Evolutionary conservation across 2,888 invertebrate species (phyloP), one percentile per base, ranked within the genome.

Genomic region (Drosophila pegasa): DNA sequence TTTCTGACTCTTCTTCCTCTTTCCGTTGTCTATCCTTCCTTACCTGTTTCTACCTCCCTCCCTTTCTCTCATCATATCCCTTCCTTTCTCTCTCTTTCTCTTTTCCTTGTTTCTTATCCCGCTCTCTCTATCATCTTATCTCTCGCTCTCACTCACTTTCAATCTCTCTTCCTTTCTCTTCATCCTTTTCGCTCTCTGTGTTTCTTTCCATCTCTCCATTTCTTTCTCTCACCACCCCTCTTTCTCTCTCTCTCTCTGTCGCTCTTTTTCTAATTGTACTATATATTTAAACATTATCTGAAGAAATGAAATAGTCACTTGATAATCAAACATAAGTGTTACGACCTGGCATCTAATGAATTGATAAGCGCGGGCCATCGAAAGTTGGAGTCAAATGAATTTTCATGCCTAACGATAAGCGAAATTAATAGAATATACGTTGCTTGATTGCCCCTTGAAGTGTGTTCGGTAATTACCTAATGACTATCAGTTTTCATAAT

Each of bases 361-460:
- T 20, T 60, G 72, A 71, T 71, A 48, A 48, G 59, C n/a, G 20
- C 10, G 29, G 5, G 18, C 50, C 47, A 65, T 48, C 47, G 38
- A 65, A 52, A 55, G 22, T 41, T 55, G 3, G 38, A 37, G 9
- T 33, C 45, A 41, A 52, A 37, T 51, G 51, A 40, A 25, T 67
- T 59, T 69, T 59, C 41, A 50, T 41, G 35, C 29, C 20, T 9
- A 20, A 14, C 25, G 73, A 71, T 71, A 71, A 71, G 65, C 47
- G 25, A n/a, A 37, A 54, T 38, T 25, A 50, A 37, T 37, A 10
- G 8, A 54, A 25, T 50, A 29, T 35, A 16, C 12, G 12, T 35
- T 14, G n/a, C 12, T 20, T 31, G 29, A 29, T 54, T 54, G 48
- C 41, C 45, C 54, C 41, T 41, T 68, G 52, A 67, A 54, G 52